Percentiles rank a stretch among this genome's conserved stretches.
Conservation (phyloP, 53 echinoderm and acorn worm genomes). For the Patiria pectinifera region DNA sequence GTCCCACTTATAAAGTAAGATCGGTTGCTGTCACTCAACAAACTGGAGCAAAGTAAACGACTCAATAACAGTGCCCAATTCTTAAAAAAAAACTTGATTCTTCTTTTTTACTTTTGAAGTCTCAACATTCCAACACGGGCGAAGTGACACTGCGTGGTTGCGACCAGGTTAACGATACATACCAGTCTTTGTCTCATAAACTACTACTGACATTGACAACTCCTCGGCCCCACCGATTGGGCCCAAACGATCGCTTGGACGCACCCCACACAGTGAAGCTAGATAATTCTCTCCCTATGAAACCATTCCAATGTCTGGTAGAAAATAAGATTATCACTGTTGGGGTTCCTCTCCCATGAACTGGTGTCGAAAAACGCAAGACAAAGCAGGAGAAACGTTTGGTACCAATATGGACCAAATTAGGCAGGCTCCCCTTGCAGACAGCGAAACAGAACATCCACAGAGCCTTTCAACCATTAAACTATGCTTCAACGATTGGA, state of each 20-base stretch:
- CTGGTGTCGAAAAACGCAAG: not conserved
- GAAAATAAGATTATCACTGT: constrained; percentile 3
- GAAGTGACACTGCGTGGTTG: not conserved
- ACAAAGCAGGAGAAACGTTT: not conserved
- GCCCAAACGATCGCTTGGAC: not conserved
- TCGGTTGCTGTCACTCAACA: not conserved
- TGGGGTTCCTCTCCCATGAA: not conserved
- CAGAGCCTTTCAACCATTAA: not conserved
- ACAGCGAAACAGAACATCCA: not conserved
- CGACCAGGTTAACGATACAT: not conserved
- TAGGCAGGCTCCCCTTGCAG: not conserved
- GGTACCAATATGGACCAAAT: not conserved
- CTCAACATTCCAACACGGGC: not conserved
- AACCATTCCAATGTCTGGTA: not conserved
- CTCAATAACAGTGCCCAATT: not conserved
- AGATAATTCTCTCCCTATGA: not conserved
- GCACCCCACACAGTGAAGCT: not conserved
- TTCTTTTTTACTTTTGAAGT: too few species aligned
- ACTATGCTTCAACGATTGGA: not conserved
- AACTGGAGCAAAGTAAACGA: not conserved
- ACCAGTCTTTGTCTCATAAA: not conserved
- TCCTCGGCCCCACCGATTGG: not conserved
- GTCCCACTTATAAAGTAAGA: not conserved
- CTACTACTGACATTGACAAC: not conserved
- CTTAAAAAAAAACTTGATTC: not conserved